Evolutionary conservation across 64 coral and sea anemone species (phyloP).

Genomic region (Catalaphyllia jardinei): DNA sequence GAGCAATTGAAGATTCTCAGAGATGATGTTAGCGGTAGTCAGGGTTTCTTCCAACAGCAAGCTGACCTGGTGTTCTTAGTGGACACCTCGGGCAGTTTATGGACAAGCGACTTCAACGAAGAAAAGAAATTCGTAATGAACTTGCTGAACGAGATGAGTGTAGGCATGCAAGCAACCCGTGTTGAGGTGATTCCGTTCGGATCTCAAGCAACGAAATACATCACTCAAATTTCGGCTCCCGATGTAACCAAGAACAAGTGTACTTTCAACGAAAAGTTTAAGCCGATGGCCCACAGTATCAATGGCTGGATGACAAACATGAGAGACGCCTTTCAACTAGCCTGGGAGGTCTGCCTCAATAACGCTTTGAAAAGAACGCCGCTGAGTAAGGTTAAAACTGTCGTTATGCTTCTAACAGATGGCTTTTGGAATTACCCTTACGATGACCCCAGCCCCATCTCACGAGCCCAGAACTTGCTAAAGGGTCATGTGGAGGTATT

Average conservation of each 20-base stretch:
- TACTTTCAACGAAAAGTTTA: conserved; percentile 73
- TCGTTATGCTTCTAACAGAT: conserved; percentile 72
- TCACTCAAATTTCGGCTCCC: conserved; percentile 61
- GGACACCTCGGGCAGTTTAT: conserved; percentile 79
- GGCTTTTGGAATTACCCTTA: conserved; percentile 61
- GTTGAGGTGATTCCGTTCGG: conserved; percentile 86
- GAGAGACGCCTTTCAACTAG: conserved; percentile 57
- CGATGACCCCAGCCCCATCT: background rate
- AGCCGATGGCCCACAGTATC: background rate
- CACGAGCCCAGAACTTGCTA: conserved; percentile 19
- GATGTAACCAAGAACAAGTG: conserved; percentile 59
- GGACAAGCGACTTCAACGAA: conserved; percentile 23
- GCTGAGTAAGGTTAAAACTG: conserved; percentile 33
- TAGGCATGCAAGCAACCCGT: conserved; percentile 60
- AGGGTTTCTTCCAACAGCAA: too few relatives aligned
- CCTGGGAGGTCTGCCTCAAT: conserved; percentile 41
- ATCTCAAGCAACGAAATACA: background rate
- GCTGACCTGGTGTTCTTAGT: conserved; percentile 57
- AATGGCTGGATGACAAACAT: conserved; percentile 51
- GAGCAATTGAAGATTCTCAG: too few relatives aligned
- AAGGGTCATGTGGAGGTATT: conserved; percentile 40
- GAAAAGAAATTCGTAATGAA: conserved; percentile 84
- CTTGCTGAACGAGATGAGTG: conserved; percentile 67
- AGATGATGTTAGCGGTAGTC: too few relatives aligned
- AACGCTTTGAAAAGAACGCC: conserved; percentile 26